Conservation (phyloP, 2,113 vertebrate species). For the Platysteira castanea region DNA sequence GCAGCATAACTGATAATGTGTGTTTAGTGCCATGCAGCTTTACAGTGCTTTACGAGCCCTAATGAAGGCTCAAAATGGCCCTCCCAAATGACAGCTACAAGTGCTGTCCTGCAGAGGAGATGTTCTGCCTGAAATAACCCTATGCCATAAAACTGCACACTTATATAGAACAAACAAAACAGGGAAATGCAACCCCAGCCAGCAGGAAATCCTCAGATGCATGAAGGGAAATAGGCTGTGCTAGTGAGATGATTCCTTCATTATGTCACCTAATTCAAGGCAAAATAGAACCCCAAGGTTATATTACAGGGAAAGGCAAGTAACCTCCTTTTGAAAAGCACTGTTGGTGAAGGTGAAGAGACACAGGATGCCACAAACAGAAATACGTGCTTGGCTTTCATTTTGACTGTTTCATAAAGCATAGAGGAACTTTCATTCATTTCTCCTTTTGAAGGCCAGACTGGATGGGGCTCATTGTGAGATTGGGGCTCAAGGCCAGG, state of each 20-base stretch:
- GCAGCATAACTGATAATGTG: neutral
- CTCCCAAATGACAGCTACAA: neutral
- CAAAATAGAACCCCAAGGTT: neutral
- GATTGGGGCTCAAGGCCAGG: neutral
- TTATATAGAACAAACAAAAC: neutral
- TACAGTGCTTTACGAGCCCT: neutral
- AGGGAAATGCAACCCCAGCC: conserved; percentile 3
- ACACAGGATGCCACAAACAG: accelerated
- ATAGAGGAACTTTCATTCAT: neutral
- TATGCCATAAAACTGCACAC: neutral
- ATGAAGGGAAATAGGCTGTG: neutral
- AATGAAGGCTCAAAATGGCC: neutral
- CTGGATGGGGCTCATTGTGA: neutral
- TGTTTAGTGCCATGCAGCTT: neutral
- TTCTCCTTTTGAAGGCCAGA: neutral
- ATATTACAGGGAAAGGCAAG: neutral
- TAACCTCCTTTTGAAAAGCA: neutral
- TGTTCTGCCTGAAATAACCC: neutral
- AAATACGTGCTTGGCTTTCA: neutral
- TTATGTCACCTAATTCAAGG: neutral
- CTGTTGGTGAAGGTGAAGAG: accelerated
- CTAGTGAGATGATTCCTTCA: neutral
- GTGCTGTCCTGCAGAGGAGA: neutral
- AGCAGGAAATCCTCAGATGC: conserved; percentile 55
- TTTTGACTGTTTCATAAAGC: neutral